Conservation (phyloP, 2,888 invertebrate genomes). For the Galeruca laticollis region DNA sequence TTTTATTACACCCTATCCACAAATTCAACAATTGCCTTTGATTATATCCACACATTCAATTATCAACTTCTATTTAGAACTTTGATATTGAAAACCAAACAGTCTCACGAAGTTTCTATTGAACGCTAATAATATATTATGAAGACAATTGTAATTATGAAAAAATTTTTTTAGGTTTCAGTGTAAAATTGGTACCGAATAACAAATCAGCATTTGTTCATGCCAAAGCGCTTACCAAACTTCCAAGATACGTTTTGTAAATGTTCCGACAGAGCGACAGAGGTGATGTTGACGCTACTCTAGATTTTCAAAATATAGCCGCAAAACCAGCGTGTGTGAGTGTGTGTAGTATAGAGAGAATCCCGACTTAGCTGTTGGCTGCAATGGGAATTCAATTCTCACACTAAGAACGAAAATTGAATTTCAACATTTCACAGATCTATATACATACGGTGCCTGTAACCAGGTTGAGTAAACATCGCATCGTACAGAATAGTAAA, state of each 20-base stretch:
- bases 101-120: too few relatives aligned
- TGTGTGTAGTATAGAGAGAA: constrained; percentile 4
- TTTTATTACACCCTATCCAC: too few relatives aligned
- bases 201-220: too few relatives aligned
- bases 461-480: constrained; percentile 33
- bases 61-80: too few relatives aligned
- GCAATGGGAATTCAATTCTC: constrained; percentile 46
- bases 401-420: constrained; percentile 37
- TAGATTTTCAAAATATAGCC: constrained; percentile 10
- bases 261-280: background rate
- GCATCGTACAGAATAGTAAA: constrained; percentile 28
- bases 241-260: background rate
- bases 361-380: constrained; percentile 33
- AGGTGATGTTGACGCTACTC: background rate
- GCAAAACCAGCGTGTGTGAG: background rate
- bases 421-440: constrained; percentile 35
- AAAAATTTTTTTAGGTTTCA: too few relatives aligned
- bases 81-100: too few relatives aligned
- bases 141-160: too few relatives aligned
- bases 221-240: too few relatives aligned
- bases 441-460: constrained; percentile 29
- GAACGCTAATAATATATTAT: too few relatives aligned
- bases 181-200: too few relatives aligned
- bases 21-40: too few relatives aligned
- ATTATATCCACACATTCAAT: too few relatives aligned